Evolutionary conservation across 1,140 invertebrate species (phyloP).

Genomic region (Drosophila sturtevanti): DNA sequence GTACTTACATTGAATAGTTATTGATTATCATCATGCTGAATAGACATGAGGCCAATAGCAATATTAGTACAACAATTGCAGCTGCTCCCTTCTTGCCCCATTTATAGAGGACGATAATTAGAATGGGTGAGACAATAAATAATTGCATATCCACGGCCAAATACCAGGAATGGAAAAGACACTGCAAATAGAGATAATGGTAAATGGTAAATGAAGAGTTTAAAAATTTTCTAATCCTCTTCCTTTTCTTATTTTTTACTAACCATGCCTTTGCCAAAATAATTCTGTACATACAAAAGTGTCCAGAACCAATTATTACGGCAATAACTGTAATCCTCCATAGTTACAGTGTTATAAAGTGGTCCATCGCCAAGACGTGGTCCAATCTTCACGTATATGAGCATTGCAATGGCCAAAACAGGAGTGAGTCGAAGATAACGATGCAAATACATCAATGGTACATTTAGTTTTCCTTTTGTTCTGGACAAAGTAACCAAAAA

Average conservation of each 20-base stretch:
- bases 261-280: slow-evolving; percentile 40
- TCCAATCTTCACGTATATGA: slow-evolving; percentile 53
- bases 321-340: slow-evolving; percentile 37
- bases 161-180: slow-evolving; percentile 95
- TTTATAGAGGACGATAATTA: slow-evolving; percentile 87
- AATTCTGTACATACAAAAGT: slow-evolving; percentile 63
- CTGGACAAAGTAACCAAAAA: slow-evolving; percentile 32
- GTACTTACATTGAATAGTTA: slow-evolving; percentile 45
- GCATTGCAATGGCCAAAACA: slow-evolving; percentile 46
- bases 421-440: slow-evolving; percentile 72
- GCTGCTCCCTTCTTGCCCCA: slow-evolving; percentile 82
- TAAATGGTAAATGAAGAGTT: too few species aligned
- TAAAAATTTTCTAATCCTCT: too few species aligned
- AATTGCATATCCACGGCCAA: slow-evolving; percentile 93
- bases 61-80: slow-evolving; percentile 30
- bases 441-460: slow-evolving; percentile 71
- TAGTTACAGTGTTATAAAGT: slow-evolving; percentile 54
- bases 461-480: slow-evolving; percentile 58
- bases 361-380: slow-evolving; percentile 55
- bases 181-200: slow-evolving; percentile 84
- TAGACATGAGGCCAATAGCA: slow-evolving; percentile 42
- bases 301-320: slow-evolving; percentile 54
- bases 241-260: slow-evolving; percentile 15
- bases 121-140: slow-evolving; percentile 89
- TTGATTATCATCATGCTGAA: slow-evolving; percentile 55